Evolutionary conservation across 2,888 invertebrate genomes (phyloP).

Genomic region (Nysson spinosus): DNA sequence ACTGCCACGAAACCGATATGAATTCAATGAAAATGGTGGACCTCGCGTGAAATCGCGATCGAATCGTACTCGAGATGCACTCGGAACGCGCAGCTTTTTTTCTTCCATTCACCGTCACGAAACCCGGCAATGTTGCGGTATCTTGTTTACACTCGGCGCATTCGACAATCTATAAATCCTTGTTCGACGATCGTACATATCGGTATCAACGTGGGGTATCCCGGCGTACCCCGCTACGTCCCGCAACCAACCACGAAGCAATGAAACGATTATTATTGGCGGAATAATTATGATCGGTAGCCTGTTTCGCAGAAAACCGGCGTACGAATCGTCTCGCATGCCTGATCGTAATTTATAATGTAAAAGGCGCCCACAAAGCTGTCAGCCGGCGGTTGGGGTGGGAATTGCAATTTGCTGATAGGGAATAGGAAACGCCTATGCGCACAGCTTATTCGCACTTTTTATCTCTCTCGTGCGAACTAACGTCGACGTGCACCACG

Average conservation of each 20-base stretch:
- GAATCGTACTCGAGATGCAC: not conserved
- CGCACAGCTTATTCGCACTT: constrained; percentile 36
- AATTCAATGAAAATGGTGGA: too few species aligned
- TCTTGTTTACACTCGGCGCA: constrained; percentile 46
- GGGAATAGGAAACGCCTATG: constrained; percentile 65
- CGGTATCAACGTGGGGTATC: too few species aligned
- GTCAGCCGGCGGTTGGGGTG: constrained; percentile 51
- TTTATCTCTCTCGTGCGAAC: constrained; percentile 25
- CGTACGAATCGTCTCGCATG: constrained; percentile 74
- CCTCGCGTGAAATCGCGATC: not conserved
- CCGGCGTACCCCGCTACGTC: too few species aligned
- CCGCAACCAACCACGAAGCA: constrained; percentile 17
- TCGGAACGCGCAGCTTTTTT: not conserved
- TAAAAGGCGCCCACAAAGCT: constrained; percentile 72
- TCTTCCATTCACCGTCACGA: constrained; percentile 23
- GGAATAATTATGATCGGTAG: constrained; percentile 70
- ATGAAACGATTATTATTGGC: constrained; percentile 53
- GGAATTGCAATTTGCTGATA: constrained; percentile 64
- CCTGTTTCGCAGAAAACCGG: constrained; percentile 59
- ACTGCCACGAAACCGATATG: not conserved
- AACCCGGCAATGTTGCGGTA: constrained; percentile 1
- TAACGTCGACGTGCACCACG: constrained; percentile 24
- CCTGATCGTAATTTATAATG: constrained; percentile 76
- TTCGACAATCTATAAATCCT: constrained; percentile 57
- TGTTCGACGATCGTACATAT: constrained; percentile 27